Evolutionary conservation across 2,797 vertebrate species (phyloP).

Genomic region (Pachyuromys duprasi): DNA sequence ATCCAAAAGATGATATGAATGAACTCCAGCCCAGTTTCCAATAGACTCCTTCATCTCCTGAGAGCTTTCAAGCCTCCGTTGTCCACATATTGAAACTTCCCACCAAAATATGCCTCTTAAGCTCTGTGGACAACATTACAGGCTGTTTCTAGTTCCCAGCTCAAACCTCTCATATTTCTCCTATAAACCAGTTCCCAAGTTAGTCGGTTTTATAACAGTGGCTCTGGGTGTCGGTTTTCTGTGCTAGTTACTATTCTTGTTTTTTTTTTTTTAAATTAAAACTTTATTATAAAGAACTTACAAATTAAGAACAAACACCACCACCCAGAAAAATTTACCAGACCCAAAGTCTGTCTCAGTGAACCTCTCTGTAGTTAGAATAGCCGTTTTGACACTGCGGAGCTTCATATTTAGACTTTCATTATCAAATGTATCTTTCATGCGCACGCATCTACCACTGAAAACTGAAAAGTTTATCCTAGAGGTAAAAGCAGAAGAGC

Average conservation of each 20-base stretch:
- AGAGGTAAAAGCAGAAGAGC: background rate
- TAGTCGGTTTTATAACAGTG: background rate
- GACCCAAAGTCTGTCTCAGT: background rate
- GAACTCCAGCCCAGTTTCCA: background rate
- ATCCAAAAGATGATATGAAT: background rate
- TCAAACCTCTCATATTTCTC: background rate
- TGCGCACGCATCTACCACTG: background rate
- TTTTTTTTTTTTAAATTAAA: background rate
- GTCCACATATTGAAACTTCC: background rate
- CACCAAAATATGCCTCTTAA: background rate
- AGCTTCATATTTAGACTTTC: background rate
- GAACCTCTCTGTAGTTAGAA: background rate
- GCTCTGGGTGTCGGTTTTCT: background rate
- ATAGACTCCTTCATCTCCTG: background rate
- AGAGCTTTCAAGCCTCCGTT: background rate
- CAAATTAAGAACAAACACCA: background rate
- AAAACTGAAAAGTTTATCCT: background rate
- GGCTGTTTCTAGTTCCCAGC: no score
- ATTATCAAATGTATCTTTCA: background rate
- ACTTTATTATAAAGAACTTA: background rate
- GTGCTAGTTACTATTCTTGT: background rate
- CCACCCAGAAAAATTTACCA: background rate
- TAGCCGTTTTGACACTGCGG: background rate
- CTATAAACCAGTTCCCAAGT: background rate
- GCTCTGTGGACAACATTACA: no score